A percentile compares a stretch with the other conserved stretches of the same genome.
Conservation (phyloP, 2,113 vertebrate species). For the Nothoprocta perdicaria region DNA sequence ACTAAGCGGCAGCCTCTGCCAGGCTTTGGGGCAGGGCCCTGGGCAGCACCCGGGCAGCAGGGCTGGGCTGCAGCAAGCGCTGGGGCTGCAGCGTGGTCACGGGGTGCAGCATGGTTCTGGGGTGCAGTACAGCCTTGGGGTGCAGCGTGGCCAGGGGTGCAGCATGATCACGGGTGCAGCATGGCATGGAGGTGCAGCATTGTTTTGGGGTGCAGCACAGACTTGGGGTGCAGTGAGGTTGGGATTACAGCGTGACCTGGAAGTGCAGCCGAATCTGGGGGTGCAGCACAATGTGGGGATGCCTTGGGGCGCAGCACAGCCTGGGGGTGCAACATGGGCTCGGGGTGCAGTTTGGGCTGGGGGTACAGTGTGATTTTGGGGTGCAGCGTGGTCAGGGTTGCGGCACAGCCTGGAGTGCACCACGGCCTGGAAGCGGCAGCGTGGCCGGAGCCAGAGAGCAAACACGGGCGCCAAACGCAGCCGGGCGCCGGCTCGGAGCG, state of each 20-base stretch:
- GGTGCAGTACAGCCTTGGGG: too few species aligned
- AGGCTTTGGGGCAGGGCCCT: slow-evolving; percentile 44
- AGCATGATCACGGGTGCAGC: too few species aligned
- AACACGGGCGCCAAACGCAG: fast-evolving
- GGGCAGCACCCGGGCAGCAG: not conserved
- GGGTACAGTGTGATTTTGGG: not conserved
- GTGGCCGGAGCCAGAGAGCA: not conserved
- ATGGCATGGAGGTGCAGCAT: too few species aligned
- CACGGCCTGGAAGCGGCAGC: not conserved
- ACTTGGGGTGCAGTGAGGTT: not conserved
- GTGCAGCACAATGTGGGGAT: too few species aligned
- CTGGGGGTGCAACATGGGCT: too few species aligned
- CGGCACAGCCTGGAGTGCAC: too few species aligned
- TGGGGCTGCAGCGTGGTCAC: not conserved
- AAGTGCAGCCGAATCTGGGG: not conserved
- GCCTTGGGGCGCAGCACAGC: too few species aligned
- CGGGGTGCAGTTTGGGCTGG: too few species aligned
- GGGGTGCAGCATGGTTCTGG: not conserved
- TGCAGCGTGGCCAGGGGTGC: too few species aligned
- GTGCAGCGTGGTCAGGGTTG: too few species aligned
- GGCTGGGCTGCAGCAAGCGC: not conserved
- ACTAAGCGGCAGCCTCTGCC: slow-evolving; percentile 69
- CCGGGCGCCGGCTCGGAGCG: not conserved
- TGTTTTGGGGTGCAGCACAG: too few species aligned
- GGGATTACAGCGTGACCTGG: not conserved